Conservation (phyloP, 2,888 invertebrate genomes). For the Lycaena phlaeas region DNA sequence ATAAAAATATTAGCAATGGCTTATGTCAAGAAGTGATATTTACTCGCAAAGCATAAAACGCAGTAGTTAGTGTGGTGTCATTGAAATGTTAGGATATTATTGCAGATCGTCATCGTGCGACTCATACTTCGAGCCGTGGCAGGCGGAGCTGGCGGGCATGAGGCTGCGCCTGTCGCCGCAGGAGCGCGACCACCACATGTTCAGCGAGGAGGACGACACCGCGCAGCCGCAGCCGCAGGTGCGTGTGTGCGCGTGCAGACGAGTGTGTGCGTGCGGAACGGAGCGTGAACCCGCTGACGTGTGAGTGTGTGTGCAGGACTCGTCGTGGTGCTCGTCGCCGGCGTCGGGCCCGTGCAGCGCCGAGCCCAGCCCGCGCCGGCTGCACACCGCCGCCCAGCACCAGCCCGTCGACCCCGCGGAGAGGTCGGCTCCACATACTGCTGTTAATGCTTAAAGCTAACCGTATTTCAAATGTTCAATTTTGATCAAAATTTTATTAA, state of each 20-base stretch:
- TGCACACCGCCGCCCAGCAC: constrained; percentile 31
- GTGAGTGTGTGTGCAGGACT: constrained; percentile 26
- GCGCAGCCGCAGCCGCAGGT: constrained; percentile 22
- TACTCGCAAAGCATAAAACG: no score
- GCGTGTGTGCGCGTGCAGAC: constrained; percentile 8
- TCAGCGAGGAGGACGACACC: constrained; percentile 86
- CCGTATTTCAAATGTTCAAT: no score
- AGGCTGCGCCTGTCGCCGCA: constrained; percentile 88
- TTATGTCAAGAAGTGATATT: no score
- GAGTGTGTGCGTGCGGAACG: neutral
- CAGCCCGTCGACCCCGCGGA: constrained; percentile 37
- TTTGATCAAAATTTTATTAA: no score
- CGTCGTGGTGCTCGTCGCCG: constrained; percentile 43
- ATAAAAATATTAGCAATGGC: no score
- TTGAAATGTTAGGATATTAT: no score
- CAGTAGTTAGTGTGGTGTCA: no score
- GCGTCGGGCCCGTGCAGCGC: constrained; percentile 41
- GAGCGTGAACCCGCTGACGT: no score
- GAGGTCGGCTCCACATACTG: constrained; percentile 27
- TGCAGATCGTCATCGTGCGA: constrained; percentile 89
- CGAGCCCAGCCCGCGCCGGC: constrained; percentile 41
- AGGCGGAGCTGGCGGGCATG: constrained; percentile 87
- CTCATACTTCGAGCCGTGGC: constrained; percentile 90
- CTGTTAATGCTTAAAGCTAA: no score
- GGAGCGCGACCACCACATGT: constrained; percentile 88